These are phyloP conservation scores for Rhinolophus sinicus DNA, from an alignment of 2,113 vertebrate species.

Conservation along the genomic window DNA sequence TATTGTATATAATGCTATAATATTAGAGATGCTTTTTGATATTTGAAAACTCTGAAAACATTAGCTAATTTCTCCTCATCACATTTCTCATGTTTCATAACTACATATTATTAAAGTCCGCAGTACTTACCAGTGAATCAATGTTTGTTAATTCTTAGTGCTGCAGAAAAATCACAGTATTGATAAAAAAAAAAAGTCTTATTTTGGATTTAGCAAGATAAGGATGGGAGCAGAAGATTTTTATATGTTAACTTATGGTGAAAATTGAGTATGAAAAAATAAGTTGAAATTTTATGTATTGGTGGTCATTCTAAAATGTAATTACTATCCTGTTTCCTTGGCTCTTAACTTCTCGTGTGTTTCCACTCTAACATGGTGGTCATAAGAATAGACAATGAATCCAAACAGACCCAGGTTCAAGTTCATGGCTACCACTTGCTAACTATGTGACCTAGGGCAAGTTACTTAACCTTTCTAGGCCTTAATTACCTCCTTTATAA, in stretches of 20 bases:
- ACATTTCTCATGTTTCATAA: background rate
- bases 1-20: slow-evolving; percentile 12
- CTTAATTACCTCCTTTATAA: background rate
- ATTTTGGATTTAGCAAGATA: slow-evolving; percentile 16
- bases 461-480: background rate
- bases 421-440: background rate
- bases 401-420: background rate
- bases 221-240: background rate
- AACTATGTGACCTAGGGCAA: background rate
- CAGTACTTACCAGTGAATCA: slow-evolving; percentile 31
- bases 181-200: background rate
- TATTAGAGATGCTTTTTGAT: background rate
- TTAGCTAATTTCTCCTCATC: background rate
- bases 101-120: background rate
- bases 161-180: background rate
- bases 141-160: slow-evolving; percentile 7
- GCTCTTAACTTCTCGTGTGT: background rate
- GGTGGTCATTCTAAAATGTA: background rate
- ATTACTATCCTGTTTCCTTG: background rate
- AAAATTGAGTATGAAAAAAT: background rate
- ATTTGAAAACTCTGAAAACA: slow-evolving; percentile 26
- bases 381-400: background rate
- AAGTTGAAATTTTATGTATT: background rate
- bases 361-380: background rate
- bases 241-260: background rate